phyloP scores from a whole-genome alignment of 2,888 invertebrate genomes.

The Leucoma salicis region DNA sequence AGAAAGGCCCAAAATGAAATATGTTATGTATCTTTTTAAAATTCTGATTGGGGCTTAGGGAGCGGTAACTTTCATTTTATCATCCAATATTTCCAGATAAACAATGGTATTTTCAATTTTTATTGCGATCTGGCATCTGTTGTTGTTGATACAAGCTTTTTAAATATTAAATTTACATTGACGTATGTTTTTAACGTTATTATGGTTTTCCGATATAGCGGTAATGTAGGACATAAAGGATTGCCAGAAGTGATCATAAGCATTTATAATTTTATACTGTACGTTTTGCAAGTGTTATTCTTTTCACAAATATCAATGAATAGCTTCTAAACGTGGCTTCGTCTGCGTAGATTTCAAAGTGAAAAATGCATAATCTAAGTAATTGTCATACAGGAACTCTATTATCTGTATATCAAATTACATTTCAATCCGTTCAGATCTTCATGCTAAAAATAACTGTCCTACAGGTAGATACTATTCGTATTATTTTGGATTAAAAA shows the following conservation, averaged over 20 bases:
- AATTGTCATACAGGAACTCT: no score
- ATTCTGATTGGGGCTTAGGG: constrained; percentile 75
- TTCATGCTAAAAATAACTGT: no score
- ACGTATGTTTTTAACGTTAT: constrained; percentile 25
- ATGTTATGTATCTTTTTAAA: constrained; percentile 67
- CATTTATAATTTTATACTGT: no score
- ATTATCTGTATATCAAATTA: no score
- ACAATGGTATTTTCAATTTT: constrained; percentile 71
- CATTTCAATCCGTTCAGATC: no score
- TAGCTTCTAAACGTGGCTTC: no score
- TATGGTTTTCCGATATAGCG: constrained; percentile 32
- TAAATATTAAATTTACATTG: constrained; percentile 33
- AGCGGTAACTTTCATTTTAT: constrained; percentile 72
- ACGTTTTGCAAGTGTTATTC: no score
- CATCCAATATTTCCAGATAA: constrained; percentile 73
- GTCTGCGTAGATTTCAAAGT: no score
- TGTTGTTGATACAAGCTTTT: constrained; percentile 45
- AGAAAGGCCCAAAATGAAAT: constrained; percentile 51
- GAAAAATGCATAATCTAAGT: no score
- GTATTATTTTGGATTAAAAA: no score
- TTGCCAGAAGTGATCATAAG: background rate
- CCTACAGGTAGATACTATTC: no score
- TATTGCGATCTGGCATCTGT: constrained; percentile 44
- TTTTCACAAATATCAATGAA: no score
- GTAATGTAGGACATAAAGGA: background rate